Evolutionary conservation across 2,113 vertebrate genomes (phyloP).

Genomic region (Passer montanus): DNA sequence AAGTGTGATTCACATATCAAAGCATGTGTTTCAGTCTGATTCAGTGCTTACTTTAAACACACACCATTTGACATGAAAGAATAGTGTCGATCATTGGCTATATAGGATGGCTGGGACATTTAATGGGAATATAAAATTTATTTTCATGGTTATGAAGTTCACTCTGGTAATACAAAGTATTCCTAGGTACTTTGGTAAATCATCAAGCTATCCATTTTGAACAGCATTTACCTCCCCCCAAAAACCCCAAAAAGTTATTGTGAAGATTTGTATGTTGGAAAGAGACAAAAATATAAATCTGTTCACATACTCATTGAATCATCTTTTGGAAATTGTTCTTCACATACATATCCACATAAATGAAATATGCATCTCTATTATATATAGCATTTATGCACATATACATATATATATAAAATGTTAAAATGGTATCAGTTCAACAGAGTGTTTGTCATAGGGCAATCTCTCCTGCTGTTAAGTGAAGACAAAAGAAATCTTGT

Average conservation of each 20-base stretch:
- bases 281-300: background rate
- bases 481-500: background rate
- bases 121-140: background rate
- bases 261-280: background rate
- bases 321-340: background rate
- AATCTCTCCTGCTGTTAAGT: background rate
- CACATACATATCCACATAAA: background rate
- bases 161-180: background rate
- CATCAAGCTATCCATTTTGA: background rate
- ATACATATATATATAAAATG: background rate
- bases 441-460: background rate
- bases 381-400: background rate
- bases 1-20: background rate
- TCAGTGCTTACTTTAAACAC: background rate
- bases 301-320: background rate
- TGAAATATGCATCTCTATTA: background rate
- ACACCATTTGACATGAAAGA: background rate
- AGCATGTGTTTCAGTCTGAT: background rate
- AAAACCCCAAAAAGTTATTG: background rate
- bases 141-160: background rate
- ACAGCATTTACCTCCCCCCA: background rate
- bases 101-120: background rate
- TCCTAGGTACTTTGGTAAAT: background rate
- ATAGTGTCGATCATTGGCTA: background rate
- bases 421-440: background rate